Conservation (phyloP, 1,140 invertebrate genomes). For the Drosophila gunungcola region DNA sequence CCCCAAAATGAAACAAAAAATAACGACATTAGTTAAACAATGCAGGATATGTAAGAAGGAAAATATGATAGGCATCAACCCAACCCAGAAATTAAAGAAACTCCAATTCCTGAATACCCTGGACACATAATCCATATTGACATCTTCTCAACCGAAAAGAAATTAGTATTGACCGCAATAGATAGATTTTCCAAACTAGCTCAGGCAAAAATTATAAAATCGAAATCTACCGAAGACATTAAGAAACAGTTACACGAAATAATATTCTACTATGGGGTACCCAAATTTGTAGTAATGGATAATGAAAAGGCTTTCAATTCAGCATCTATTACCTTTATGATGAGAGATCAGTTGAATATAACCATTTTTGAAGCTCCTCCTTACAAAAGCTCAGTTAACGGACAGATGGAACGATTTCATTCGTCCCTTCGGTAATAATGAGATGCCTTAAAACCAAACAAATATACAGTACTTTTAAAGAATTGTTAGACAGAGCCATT, state of each 20-base stretch:
- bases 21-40: too few species aligned
- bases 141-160: conserved; percentile 13
- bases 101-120: conserved; percentile 13
- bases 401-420: background rate
- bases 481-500: conserved; percentile 31
- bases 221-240: conserved; percentile 31
- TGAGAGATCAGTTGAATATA: conserved; percentile 29
- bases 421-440: conserved; percentile 44
- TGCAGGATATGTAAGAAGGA: conserved; percentile 47
- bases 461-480: conserved; percentile 10
- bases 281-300: conserved; percentile 41
- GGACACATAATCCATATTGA: conserved; percentile 5
- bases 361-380: conserved; percentile 20
- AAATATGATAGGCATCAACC: conserved; percentile 24
- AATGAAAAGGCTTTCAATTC: conserved; percentile 53
- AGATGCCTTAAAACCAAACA: conserved; percentile 21
- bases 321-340: conserved; percentile 22
- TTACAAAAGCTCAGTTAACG: conserved; percentile 17
- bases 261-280: conserved; percentile 40
- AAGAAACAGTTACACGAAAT: conserved; percentile 15
- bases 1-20: too few species aligned
- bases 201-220: conserved; percentile 12
- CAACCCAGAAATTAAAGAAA: conserved; percentile 7
- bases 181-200: conserved; percentile 5
- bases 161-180: conserved; percentile 12